Base-by-base conservation (phyloP, 2,888 invertebrate species). In the Microctonus brassicae region DNA sequence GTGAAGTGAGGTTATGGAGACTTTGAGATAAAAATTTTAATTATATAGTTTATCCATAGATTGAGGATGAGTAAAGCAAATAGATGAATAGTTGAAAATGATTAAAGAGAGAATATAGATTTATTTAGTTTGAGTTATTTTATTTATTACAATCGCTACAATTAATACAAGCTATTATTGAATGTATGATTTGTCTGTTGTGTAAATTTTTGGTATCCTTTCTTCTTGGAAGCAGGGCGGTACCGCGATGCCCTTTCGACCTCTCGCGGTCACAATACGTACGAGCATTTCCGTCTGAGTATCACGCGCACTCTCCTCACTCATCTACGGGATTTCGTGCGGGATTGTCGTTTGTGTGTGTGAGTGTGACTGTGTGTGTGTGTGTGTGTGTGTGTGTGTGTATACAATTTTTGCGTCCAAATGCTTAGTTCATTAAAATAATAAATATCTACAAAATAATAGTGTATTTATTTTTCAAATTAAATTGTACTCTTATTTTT, bases 221-320 rank as follows among this genome's bases (percentile, higher is more conserved):
- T 60, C 68, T 62, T 69, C 47, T 42, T n/a, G 2, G 42, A 13
- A 69, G 52, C 61, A 69, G 60, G 68, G 60, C 61, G 83, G 84
- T 80, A 83, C 82, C 83, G 47, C 47, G 81, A 78, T 81, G 83
- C 84, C 85, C 85, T 85, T 85, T 75, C 75, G 77, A 75, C 75
- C 75, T 75, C 73, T 74, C 73, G 66, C 66, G 66, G 66, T 57
- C 55, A 57, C 66, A 66, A 24, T 57, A 66, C 66, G 66, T 66
- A 66, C 66, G 66, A 66, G 66, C 36, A 57, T 66, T 66, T 57
- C 26, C 57, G 66, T 65, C 65, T 53, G 53, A 34, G 57, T 57
- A 26, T 57, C 71, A 34, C 36, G 63, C 53, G 66, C 72, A 72
- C 72, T 72, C 69, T 55, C 57, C 64, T 55, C 69, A 72, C 69